Evolutionary conservation across 2,888 invertebrate species (phyloP).

Genomic region (Iselma pallidipennis): DNA sequence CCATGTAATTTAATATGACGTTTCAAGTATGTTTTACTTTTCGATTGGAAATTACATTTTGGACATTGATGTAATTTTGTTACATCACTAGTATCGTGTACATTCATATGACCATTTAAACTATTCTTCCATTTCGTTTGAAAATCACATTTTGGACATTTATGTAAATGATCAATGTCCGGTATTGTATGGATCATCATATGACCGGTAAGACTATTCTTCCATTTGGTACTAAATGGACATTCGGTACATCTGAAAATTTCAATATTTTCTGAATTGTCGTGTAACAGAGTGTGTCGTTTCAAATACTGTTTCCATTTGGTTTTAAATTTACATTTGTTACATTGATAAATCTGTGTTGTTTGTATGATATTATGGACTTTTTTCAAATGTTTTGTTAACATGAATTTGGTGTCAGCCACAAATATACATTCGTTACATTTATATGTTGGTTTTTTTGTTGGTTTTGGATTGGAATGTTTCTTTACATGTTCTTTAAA

Average conservation of each 20-base stretch:
- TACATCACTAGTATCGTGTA: constrained; percentile 23
- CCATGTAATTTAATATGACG: constrained; percentile 13
- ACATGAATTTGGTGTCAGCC: constrained; percentile 14
- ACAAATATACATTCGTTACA: constrained; percentile 32
- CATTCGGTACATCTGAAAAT: constrained; percentile 7
- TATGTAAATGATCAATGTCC: constrained; percentile 28
- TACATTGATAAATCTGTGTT: constrained; percentile 11
- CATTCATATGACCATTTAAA: constrained; percentile 29
- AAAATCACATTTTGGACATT: constrained; percentile 31
- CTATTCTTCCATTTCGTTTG: constrained; percentile 32
- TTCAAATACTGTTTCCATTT: constrained; percentile 20
- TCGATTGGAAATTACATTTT: constrained; percentile 11
- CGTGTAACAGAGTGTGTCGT: constrained; percentile 13
- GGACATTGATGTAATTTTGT: not conserved
- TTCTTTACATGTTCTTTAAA: constrained; percentile 33
- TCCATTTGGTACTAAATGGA: constrained; percentile 18
- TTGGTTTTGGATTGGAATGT: constrained; percentile 31
- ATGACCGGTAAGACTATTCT: constrained; percentile 23
- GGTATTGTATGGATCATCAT: constrained; percentile 32
- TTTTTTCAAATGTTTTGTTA: constrained; percentile 10
- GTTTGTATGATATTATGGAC: constrained; percentile 10
- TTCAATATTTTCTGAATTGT: constrained; percentile 1
- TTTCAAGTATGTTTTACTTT: constrained; percentile 16
- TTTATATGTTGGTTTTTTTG: constrained; percentile 30
- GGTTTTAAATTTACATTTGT: constrained; percentile 15